phyloP scores from a whole-genome alignment of 1,140 invertebrate genomes.

The Pseudomyrmex concolor region DNA sequence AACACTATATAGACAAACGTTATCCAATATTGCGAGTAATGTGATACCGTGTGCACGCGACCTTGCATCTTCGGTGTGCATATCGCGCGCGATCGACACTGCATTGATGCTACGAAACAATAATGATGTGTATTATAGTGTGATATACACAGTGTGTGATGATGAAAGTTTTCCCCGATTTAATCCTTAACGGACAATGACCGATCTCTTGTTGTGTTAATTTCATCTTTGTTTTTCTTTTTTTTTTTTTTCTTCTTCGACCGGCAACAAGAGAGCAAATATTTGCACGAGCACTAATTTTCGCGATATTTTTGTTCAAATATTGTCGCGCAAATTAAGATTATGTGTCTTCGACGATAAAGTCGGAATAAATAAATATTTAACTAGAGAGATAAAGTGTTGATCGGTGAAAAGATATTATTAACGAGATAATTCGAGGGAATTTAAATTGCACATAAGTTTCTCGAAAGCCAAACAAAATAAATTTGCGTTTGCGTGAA shows the following conservation, averaged over 20 bases:
- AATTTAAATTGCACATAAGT: too few species aligned
- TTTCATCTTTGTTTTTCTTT: background rate
- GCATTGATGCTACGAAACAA: conserved; percentile 76
- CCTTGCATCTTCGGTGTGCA: conserved; percentile 18
- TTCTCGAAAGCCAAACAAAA: too few species aligned
- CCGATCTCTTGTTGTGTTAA: conserved; percentile 28
- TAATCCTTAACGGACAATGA: conserved; percentile 74
- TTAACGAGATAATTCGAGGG: background rate
- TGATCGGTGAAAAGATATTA: background rate
- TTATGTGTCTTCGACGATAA: conserved; percentile 3
- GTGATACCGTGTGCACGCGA: background rate
- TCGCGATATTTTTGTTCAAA: conserved; percentile 1
- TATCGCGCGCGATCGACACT: conserved; percentile 17
- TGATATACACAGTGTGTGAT: conserved; percentile 79
- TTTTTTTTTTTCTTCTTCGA: background rate
- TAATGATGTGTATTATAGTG: conserved; percentile 86
- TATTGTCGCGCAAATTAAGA: background rate
- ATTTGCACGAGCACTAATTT: background rate
- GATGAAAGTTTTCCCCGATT: conserved; percentile 81
- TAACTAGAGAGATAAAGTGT: background rate
- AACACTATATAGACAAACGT: conserved; percentile 3
- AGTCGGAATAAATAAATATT: background rate
- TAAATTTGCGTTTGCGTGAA: too few species aligned
- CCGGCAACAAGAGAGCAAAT: background rate
- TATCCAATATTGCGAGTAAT: conserved; percentile 43